phyloP scores from a whole-genome alignment of 30 jellyfish, hydroid and myxozoan genomes.

The Catostylus mosaicus region DNA sequence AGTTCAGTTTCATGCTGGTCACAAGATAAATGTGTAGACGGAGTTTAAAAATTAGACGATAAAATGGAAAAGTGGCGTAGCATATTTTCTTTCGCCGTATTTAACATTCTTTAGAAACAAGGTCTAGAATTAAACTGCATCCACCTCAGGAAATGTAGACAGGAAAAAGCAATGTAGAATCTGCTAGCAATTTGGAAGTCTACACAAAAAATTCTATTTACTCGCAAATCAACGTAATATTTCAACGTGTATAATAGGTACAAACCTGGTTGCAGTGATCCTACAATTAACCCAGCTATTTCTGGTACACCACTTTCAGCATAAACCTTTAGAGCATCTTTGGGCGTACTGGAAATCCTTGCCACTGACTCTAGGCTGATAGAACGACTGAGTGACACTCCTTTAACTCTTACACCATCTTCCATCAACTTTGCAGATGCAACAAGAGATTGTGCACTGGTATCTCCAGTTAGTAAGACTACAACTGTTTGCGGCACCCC shows the following conservation, averaged over 20 bases:
- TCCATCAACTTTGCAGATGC: conserved; percentile 9
- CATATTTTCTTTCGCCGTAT: too few species aligned
- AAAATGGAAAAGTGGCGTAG: too few species aligned
- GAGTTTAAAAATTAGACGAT: too few species aligned
- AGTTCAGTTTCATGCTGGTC: too few species aligned
- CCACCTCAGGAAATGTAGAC: too few species aligned
- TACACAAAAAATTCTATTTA: too few species aligned
- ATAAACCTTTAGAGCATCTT: neutral
- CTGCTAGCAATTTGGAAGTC: too few species aligned
- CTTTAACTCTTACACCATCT: conserved; percentile 22
- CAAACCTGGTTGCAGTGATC: conserved; percentile 18
- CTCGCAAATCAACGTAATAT: too few species aligned
- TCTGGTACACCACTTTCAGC: neutral
- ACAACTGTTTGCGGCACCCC: conserved; percentile 40
- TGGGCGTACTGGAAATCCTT: neutral
- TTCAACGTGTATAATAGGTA: neutral
- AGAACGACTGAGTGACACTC: neutral
- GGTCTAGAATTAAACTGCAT: too few species aligned
- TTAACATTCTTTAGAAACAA: too few species aligned
- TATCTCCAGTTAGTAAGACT: conserved; percentile 20
- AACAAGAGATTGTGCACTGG: conserved; percentile 21
- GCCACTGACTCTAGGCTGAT: neutral
- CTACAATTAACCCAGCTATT: neutral
- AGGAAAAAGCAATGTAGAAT: too few species aligned
- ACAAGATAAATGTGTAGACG: too few species aligned